Percentiles rank a stretch among this genome's conserved stretches.
Conservation (phyloP, 2,797 vertebrate species). For the Hippoglossus hippoglossus region DNA sequence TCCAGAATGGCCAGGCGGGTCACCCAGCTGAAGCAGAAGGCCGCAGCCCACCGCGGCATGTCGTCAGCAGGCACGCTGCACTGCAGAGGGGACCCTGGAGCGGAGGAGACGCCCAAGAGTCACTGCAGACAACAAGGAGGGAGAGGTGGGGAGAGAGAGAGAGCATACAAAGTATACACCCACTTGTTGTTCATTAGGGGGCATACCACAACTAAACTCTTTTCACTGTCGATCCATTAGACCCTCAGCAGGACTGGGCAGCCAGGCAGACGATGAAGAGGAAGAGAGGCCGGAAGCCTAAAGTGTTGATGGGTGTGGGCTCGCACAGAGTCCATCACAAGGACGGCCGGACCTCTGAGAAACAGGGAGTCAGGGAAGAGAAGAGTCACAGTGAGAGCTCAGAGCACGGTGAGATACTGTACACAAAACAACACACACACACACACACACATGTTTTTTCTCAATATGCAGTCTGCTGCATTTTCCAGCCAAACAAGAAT, state of each 20-base stretch:
- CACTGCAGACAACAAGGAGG: conserved; percentile 72
- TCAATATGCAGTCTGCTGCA: not conserved
- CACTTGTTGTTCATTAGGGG: not conserved
- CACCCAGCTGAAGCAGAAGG: conserved; percentile 91
- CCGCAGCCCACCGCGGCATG: conserved; percentile 84
- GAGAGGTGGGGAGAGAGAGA: conserved; percentile 54
- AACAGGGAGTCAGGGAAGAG: conserved; percentile 53
- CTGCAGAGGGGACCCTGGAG: conserved; percentile 76
- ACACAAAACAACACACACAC: no score
- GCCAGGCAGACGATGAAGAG: conserved; percentile 63
- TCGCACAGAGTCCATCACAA: conserved; percentile 47
- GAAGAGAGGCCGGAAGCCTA: conserved; percentile 81
- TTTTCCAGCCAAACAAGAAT: no score
- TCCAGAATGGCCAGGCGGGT: conserved; percentile 84
- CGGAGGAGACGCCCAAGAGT: conserved; percentile 77
- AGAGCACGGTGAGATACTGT: conserved; percentile 74
- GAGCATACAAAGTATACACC: not conserved
- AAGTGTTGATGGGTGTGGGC: conserved; percentile 60
- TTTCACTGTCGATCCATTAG: conserved; percentile 53
- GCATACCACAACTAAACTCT: conserved; percentile 5
- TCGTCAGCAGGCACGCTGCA: conserved; percentile 80
- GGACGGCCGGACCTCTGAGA: conserved; percentile 51
- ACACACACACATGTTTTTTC: not conserved
- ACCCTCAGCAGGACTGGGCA: conserved; percentile 65
- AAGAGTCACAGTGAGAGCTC: conserved; percentile 79